Percentiles rank a stretch among this genome's conserved stretches.
phyloP scores from a whole-genome alignment of 2,113 vertebrate species.

The Fukomys damarensis region DNA sequence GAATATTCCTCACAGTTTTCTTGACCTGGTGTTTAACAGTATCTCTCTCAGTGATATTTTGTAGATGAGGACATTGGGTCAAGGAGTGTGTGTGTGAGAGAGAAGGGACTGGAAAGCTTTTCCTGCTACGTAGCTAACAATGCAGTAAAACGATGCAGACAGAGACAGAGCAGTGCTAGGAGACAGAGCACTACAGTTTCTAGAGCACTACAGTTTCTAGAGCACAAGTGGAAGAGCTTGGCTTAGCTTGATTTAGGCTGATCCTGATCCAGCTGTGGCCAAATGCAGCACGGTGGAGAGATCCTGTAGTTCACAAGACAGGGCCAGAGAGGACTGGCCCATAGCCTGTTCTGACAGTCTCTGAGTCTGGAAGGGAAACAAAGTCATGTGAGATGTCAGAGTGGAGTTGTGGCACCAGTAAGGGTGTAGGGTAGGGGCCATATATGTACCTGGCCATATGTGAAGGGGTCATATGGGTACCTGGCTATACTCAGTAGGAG shows the following conservation, averaged over 20 bases:
- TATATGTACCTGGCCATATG: too few relatives aligned
- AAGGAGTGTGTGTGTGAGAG: neutral
- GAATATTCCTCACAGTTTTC: neutral
- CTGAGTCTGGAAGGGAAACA: neutral
- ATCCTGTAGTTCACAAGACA: neutral
- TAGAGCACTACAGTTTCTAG: neutral
- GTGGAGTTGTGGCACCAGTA: neutral
- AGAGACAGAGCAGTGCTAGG: neutral
- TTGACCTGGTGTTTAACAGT: neutral
- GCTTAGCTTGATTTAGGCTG: neutral
- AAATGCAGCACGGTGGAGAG: neutral
- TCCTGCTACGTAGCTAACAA: neutral
- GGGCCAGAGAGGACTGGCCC: fast-evolving
- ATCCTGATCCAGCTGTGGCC: neutral
- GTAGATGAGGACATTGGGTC: neutral
- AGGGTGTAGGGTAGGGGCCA: fast-evolving
- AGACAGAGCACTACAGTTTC: neutral
- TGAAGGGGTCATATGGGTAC: too few relatives aligned
- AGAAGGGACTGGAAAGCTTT: neutral
- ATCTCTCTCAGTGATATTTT: neutral
- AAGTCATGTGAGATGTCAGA: neutral
- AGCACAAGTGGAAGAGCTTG: neutral
- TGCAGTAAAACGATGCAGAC: neutral
- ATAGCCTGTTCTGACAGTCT: neutral
- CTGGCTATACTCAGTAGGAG: neutral